Percentiles rank a stretch among this genome's conserved stretches.
These are phyloP conservation scores for Bos indicus DNA, from an alignment of 2,113 vertebrate genomes.

Conservation along the genomic window DNA sequence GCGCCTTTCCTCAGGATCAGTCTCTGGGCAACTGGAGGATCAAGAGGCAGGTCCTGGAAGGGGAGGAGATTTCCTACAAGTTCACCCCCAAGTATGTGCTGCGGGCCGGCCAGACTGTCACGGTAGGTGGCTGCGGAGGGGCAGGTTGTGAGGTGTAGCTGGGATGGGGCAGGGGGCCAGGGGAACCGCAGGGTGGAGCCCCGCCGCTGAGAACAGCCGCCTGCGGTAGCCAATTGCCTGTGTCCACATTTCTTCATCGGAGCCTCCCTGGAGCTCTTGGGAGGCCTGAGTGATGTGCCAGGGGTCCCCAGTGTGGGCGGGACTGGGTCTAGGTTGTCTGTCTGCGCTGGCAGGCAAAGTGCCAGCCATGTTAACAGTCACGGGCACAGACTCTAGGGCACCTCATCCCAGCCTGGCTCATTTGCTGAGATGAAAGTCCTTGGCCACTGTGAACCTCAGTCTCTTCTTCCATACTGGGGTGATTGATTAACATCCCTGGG, in stretches of 20 bases:
- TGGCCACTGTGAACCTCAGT: background rate
- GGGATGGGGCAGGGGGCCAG: background rate
- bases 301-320: fast-evolving
- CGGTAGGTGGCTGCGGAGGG: slow-evolving; percentile 79
- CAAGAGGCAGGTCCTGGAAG: slow-evolving; percentile 88
- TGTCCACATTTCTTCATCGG: fast-evolving
- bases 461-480: background rate
- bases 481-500: fast-evolving
- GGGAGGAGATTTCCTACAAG: slow-evolving; percentile 91
- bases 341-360: background rate
- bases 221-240: too few relatives aligned
- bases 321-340: background rate
- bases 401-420: fast-evolving
- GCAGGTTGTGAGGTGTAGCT: background rate
- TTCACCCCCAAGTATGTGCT: slow-evolving; percentile 96
- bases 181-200: background rate
- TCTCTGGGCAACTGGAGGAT: slow-evolving; percentile 95
- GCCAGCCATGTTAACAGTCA: background rate
- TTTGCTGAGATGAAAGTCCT: too few relatives aligned
- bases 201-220: background rate
- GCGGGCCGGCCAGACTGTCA: slow-evolving; percentile 93
- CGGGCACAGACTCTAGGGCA: fast-evolving
- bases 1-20: slow-evolving; percentile 86
- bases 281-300: background rate
- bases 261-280: background rate